Evolutionary conservation across 2,797 vertebrate genomes (phyloP).

Genomic region (Gambusia yucatana): DNA sequence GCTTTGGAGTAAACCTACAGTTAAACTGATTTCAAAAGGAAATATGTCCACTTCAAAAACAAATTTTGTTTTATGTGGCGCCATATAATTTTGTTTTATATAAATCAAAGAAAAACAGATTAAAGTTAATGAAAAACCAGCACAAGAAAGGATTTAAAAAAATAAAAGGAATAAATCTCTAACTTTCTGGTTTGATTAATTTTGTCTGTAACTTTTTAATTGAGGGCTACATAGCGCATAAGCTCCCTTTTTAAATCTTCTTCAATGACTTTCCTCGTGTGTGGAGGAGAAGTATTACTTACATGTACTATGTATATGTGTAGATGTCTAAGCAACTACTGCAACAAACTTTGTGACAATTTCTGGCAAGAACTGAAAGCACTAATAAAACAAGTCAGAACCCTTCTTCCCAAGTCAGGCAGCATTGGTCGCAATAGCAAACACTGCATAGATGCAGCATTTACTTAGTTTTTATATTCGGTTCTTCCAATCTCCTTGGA

Average conservation of each 20-base stretch:
- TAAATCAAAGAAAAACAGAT: slow-evolving; percentile 1
- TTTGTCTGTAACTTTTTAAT: neutral
- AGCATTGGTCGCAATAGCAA: neutral
- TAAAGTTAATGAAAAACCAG: neutral
- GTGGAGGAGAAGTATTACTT: neutral
- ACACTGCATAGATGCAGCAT: neutral
- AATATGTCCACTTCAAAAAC: neutral
- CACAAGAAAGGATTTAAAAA: neutral
- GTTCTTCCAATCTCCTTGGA: neutral
- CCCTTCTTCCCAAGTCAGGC: neutral
- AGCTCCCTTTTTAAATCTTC: neutral
- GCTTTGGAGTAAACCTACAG: slow-evolving; percentile 35
- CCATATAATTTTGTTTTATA: neutral
- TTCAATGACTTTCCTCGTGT: neutral
- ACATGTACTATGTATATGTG: neutral
- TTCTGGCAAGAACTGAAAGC: neutral
- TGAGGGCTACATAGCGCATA: neutral
- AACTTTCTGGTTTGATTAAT: neutral
- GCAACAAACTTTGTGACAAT: neutral
- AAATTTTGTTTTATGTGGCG: neutral
- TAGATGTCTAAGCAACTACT: neutral
- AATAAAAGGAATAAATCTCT: neutral
- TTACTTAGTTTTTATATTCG: neutral
- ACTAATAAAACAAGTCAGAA: neutral
- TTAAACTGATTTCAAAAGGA: neutral